A percentile compares a stretch with the other conserved stretches of the same genome.
These are phyloP conservation scores for Dendropsophus ebraccatus DNA, from an alignment of 2,113 vertebrate genomes.

Conservation along the genomic window DNA sequence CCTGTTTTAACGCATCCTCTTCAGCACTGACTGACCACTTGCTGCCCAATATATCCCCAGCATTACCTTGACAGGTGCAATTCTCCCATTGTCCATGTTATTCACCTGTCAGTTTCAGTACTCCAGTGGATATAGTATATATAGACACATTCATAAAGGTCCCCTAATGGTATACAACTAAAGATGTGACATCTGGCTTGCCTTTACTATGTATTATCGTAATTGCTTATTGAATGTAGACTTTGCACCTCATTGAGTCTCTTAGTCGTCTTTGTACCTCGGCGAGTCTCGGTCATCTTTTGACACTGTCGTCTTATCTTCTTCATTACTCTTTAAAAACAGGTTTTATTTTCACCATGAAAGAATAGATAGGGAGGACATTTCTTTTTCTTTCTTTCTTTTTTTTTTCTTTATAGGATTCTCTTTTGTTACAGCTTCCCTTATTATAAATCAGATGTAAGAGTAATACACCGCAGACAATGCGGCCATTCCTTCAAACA, in stretches of 20 bases:
- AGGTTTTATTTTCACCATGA: neutral
- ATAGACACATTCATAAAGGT: too few relatives aligned
- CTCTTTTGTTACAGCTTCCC: neutral
- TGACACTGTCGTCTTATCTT: neutral
- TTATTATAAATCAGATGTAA: neutral
- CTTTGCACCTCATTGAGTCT: slow-evolving; percentile 2
- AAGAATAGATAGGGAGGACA: neutral
- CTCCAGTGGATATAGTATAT: too few relatives aligned
- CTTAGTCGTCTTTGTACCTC: slow-evolving; percentile 4
- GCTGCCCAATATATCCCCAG: too few relatives aligned
- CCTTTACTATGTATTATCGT: neutral
- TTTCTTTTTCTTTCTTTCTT: neutral
- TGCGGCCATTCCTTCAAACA: neutral
- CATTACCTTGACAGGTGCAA: too few relatives aligned
- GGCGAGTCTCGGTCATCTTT: neutral
- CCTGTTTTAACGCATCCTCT: too few relatives aligned
- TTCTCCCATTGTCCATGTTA: too few relatives aligned
- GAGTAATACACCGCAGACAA: neutral
- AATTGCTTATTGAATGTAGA: neutral
- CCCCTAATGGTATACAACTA: too few relatives aligned
- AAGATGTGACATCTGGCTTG: neutral
- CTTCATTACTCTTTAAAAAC: neutral
- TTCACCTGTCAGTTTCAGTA: too few relatives aligned
- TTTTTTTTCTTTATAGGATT: neutral
- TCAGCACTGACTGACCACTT: too few relatives aligned